A percentile compares a stretch with the other conserved stretches of the same genome.
These are phyloP conservation scores for Barnardius zonarius DNA, from an alignment of 2,113 vertebrate species.

Conservation along the genomic window DNA sequence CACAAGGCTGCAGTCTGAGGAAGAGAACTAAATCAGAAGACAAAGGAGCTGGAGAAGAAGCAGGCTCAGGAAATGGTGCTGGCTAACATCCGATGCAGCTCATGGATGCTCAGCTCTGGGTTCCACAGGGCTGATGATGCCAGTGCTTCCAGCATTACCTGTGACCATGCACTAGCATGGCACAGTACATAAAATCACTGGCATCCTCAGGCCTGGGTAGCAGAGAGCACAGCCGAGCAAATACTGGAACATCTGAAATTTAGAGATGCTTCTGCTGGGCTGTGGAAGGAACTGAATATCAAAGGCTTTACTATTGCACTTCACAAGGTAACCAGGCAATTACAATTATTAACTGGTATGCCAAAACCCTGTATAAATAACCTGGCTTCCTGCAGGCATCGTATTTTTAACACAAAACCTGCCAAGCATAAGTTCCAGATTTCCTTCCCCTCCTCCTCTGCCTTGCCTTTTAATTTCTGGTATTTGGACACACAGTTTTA, in stretches of 20 bases:
- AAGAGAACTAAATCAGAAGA: background rate
- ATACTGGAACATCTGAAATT: background rate
- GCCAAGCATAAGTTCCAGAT: slow-evolving; percentile 22
- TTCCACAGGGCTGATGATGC: background rate
- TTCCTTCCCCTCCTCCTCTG: background rate
- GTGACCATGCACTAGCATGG: fast-evolving
- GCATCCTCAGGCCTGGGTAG: background rate
- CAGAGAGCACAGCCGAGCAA: background rate
- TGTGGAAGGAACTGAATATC: background rate
- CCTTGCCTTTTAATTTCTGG: background rate
- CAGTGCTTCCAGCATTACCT: background rate
- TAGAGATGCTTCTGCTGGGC: background rate
- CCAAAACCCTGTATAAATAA: slow-evolving; percentile 32
- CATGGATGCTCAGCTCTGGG: background rate
- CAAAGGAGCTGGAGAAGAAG: slow-evolving; percentile 1
- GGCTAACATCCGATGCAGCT: background rate
- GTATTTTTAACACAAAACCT: slow-evolving; percentile 36
- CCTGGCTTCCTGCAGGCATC: slow-evolving; percentile 9
- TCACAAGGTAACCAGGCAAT: slow-evolving; percentile 55
- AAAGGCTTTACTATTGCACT: slow-evolving; percentile 14
- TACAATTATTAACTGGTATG: slow-evolving; percentile 7
- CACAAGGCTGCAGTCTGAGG: background rate
- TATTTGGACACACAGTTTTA: background rate
- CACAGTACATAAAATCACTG: background rate
- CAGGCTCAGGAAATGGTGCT: background rate